Conservation (phyloP, 2,113 vertebrate genomes). For the Pluvianellus socialis region DNA sequence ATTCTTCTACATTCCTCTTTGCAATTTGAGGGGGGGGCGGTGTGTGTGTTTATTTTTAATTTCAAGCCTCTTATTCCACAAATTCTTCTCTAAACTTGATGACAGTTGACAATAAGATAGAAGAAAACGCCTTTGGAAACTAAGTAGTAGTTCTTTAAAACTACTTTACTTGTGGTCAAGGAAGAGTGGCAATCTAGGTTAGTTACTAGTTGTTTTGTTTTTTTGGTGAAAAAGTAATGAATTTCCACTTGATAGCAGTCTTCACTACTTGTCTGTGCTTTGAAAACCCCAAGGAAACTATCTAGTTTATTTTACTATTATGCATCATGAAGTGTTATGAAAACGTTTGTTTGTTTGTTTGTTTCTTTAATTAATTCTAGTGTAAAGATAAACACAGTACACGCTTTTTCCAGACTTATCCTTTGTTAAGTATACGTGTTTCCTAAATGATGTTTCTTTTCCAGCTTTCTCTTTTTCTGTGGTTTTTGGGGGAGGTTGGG, state of each 20-base stretch:
- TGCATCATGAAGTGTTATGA: background rate
- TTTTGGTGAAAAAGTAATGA: background rate
- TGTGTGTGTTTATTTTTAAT: background rate
- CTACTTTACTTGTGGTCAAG: background rate
- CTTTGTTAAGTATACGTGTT: background rate
- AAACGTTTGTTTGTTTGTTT: background rate
- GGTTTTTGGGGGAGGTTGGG: too few relatives aligned
- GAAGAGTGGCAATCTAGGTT: background rate
- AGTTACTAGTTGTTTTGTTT: background rate
- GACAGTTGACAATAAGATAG: background rate
- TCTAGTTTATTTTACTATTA: background rate
- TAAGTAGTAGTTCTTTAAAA: background rate
- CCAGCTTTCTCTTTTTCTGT: background rate
- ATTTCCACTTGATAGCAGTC: constrained; percentile 15
- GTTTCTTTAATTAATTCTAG: background rate
- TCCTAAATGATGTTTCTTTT: background rate
- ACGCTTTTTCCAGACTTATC: background rate
- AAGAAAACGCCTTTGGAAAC: background rate
- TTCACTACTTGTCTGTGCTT: background rate
- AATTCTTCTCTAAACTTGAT: background rate
- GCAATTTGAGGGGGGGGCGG: accelerated
- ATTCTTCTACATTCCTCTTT: background rate
- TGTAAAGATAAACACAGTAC: background rate
- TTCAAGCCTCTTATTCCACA: background rate
- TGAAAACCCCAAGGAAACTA: background rate